Evolutionary conservation across 2,888 invertebrate species (phyloP), one percentile per base, ranked within the genome.

Genomic region (Emesis russula): DNA sequence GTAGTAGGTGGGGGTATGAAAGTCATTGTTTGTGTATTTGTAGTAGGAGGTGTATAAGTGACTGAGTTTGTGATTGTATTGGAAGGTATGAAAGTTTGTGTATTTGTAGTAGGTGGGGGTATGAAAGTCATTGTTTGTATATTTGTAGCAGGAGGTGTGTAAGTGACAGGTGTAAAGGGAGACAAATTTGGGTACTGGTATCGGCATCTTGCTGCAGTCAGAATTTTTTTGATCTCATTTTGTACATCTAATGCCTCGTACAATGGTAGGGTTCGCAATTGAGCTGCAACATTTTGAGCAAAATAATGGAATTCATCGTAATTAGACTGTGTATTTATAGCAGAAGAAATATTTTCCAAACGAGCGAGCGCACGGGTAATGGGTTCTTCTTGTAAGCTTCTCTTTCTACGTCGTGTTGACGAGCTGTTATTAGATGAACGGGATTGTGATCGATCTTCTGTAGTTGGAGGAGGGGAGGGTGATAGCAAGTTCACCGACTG

Each of bases 221-320:
- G 31, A 85, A 85, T 88, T 41, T 1, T 58, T 85, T 90, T 83
- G 31, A 90, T 88, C 53, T 88, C 79, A 79, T 71, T 75, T 81
- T 86, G 90, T 79, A 86, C 74, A 41, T 77, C 81, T 85, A 90
- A 83, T 81, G 90, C 88, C 2, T 86, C 83, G 53, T 86, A 80
- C 70, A 66, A 66, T 66, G 86, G 86, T 25, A 90, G 83, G 4
- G 31, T 25, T 70, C 86, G 82, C 86, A 90, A 68, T 84, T 90
- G 90, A 36, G 86, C 73, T 73, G 90, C 88, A 74, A 90, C 82
- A 73, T 77, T 90, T 74, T 33, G 74, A 18, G 74, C 86, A 53
- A 53, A 53, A 53, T 5, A 53, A 53, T 53, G 6, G 6, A 53
- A 53, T 6, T 53, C 53, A 53, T 53, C 53, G 3, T 53, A 41